phyloP scores from a whole-genome alignment of 2,113 vertebrate genomes.

The Mionectes macconnelli region DNA sequence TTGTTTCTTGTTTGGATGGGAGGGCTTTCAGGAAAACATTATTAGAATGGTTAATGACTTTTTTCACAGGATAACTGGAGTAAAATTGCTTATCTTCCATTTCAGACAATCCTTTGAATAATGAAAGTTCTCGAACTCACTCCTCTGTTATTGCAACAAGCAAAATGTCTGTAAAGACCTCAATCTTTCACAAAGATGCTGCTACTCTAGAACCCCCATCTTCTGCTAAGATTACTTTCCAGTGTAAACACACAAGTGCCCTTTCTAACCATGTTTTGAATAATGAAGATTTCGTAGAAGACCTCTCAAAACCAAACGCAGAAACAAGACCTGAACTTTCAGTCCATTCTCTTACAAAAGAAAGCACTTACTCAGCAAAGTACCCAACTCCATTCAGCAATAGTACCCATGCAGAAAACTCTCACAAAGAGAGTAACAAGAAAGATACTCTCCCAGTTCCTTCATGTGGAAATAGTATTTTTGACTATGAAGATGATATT shows the following conservation, averaged over 20 bases:
- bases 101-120: constrained; percentile 92
- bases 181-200: constrained; percentile 88
- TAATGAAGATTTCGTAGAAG: constrained; percentile 84
- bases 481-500: constrained; percentile 84
- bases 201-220: constrained; percentile 86
- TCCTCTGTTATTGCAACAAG: constrained; percentile 89
- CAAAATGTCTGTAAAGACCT: constrained; percentile 87
- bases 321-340: constrained; percentile 84
- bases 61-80: neutral
- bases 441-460: constrained; percentile 79
- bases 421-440: constrained; percentile 80
- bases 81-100: constrained; percentile 55
- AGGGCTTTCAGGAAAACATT: neutral
- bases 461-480: constrained; percentile 83
- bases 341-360: constrained; percentile 85
- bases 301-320: constrained; percentile 82
- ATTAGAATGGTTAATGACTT: neutral
- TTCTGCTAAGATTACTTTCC: constrained; percentile 88
- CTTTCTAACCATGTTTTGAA: constrained; percentile 84
- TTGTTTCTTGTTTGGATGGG: neutral
- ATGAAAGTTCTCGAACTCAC: constrained; percentile 89
- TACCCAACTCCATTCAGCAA: constrained; percentile 84
- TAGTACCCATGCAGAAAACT: constrained; percentile 79
- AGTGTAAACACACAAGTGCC: constrained; percentile 90
- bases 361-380: constrained; percentile 88